A percentile compares a stretch with the other conserved stretches of the same genome.
Conservation (phyloP, 2,888 invertebrate genomes). For the Dryobota labecula region DNA sequence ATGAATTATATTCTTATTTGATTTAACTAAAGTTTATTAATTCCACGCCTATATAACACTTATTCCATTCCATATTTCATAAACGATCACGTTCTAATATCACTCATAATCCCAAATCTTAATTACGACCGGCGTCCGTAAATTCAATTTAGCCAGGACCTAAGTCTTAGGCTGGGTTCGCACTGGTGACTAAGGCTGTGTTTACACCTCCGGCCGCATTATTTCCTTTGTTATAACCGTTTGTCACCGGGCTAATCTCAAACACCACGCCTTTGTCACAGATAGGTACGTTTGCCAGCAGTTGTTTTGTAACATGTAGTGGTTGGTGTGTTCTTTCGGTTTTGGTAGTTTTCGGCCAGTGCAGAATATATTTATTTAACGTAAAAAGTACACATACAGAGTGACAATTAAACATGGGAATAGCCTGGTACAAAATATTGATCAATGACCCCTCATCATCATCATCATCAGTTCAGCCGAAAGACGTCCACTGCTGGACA, state of each 20-base stretch:
- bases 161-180: conserved; percentile 19
- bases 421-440: too few species aligned
- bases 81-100: conserved; percentile 53
- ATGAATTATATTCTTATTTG: too few species aligned
- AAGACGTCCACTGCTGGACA: too few species aligned
- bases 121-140: conserved; percentile 59
- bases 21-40: too few species aligned
- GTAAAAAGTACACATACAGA: too few species aligned
- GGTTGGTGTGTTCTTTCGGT: conserved; percentile 2
- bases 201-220: conserved; percentile 57
- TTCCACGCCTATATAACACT: too few species aligned
- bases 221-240: conserved; percentile 69
- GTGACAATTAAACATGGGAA: too few species aligned
- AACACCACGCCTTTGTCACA: conserved; percentile 66
- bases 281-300: conserved; percentile 67
- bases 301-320: conserved; percentile 22
- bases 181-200: conserved; percentile 65
- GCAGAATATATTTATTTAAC: too few species aligned
- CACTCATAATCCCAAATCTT: conserved; percentile 63
- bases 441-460: too few species aligned
- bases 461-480: too few species aligned
- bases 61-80: conserved; percentile 45
- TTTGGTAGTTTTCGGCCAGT: neutral
- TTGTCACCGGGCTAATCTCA: conserved; percentile 72
- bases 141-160: conserved; percentile 63